Percentiles rank a stretch among this genome's conserved stretches.
Evolutionary conservation across 2,888 invertebrate genomes (phyloP).

Genomic region (Cryptus viduatorius): DNA sequence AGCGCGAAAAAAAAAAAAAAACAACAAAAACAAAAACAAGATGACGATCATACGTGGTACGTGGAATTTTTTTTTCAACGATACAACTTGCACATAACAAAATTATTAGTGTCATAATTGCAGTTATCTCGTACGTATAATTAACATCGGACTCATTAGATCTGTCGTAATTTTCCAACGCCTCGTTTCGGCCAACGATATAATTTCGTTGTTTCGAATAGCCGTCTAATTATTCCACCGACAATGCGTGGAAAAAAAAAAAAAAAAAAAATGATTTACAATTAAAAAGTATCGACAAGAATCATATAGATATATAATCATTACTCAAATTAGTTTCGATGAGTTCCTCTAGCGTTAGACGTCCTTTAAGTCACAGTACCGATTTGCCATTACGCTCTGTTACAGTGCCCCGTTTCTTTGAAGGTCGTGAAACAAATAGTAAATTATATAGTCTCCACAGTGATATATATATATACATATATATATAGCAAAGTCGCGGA

Average conservation of each 20-base stretch:
- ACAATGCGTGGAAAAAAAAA: not conserved
- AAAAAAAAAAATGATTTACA: not conserved
- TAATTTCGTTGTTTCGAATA: not conserved
- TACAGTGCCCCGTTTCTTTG: constrained; percentile 46
- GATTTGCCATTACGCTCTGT: constrained; percentile 1
- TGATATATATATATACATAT: constrained; percentile 20
- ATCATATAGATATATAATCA: not conserved
- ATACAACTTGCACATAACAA: not conserved
- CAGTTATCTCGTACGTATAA: not conserved
- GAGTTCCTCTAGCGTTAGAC: constrained; percentile 16
- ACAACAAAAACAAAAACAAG: not conserved
- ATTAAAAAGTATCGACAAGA: not conserved
- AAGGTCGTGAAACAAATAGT: constrained; percentile 55
- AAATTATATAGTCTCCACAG: constrained; percentile 30
- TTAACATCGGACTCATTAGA: constrained; percentile 5
- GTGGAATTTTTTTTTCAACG: not conserved
- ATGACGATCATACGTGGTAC: not conserved
- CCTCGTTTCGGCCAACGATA: not conserved
- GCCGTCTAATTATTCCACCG: not conserved
- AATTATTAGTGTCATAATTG: not conserved
- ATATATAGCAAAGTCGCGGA: constrained; percentile 2
- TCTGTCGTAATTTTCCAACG: not conserved
- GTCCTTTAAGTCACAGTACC: constrained; percentile 18
- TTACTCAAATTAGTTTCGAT: not conserved
- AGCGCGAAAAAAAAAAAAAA: not conserved